phyloP scores from a whole-genome alignment of 1,140 invertebrate species.

The Euwallacea fornicatus region DNA sequence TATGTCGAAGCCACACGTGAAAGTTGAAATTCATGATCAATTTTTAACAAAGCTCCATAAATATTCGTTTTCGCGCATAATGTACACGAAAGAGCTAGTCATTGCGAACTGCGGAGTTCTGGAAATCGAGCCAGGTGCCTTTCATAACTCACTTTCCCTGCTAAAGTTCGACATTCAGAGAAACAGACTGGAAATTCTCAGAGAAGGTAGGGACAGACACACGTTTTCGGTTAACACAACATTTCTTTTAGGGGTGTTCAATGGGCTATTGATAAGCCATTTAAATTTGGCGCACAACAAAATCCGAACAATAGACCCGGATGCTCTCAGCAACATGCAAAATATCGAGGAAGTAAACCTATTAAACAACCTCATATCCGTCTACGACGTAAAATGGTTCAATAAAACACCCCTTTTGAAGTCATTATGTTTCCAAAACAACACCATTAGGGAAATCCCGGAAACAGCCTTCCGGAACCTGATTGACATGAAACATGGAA shows the following conservation, averaged over 20 bases:
- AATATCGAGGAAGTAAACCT: conserved; percentile 22
- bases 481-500: conserved; percentile 14
- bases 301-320: conserved; percentile 22
- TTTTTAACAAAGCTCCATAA: conserved; percentile 19
- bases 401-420: conserved; percentile 17
- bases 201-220: conserved; percentile 6
- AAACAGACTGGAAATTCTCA: conserved; percentile 20
- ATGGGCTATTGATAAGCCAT: conserved; percentile 14
- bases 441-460: conserved; percentile 22
- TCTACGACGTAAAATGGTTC: conserved; percentile 24
- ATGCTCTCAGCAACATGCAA: conserved; percentile 30
- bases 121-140: conserved; percentile 19
- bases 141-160: conserved; percentile 10
- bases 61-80: conserved; percentile 21
- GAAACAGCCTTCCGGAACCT: conserved; percentile 24
- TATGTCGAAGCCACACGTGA: conserved; percentile 18
- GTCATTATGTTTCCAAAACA: conserved; percentile 31
- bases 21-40: conserved; percentile 31
- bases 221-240: neutral
- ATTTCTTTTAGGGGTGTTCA: conserved; percentile 27
- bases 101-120: conserved; percentile 18
- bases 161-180: conserved; percentile 18
- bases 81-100: conserved; percentile 15
- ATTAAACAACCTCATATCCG: conserved; percentile 21
- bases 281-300: conserved; percentile 27